These are phyloP conservation scores for Eulithis testata DNA, from an alignment of 2,888 invertebrate species.

Conservation along the genomic window DNA sequence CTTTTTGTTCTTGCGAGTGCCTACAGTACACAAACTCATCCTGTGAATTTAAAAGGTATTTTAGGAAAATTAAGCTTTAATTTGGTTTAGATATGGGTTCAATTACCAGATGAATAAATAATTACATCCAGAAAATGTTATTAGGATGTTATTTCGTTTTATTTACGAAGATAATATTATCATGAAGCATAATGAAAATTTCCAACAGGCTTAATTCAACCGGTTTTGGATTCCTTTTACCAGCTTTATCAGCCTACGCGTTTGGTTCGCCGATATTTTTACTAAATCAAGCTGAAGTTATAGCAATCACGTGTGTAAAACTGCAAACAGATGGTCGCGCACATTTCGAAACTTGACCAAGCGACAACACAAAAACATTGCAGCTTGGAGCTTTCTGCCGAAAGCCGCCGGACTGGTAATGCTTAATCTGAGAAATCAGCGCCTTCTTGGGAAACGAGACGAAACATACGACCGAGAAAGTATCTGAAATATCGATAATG, in stretches of 20 bases:
- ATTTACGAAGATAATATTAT: conserved; percentile 8
- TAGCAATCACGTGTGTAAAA: conserved; percentile 30
- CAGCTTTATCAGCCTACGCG: conserved; percentile 44
- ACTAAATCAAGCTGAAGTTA: conserved; percentile 34
- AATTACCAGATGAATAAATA: conserved; percentile 4
- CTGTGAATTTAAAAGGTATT: conserved; percentile 20
- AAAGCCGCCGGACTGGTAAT: conserved; percentile 74
- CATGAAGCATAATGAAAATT: conserved; percentile 20
- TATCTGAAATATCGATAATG: conserved; percentile 53
- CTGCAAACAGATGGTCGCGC: conserved; percentile 41
- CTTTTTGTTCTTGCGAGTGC: conserved; percentile 40
- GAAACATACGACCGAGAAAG: conserved; percentile 56
- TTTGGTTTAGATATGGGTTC: background rate
- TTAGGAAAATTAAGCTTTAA: conserved; percentile 9
- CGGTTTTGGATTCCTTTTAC: conserved; percentile 36
- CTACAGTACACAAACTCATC: conserved; percentile 26
- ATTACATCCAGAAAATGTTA: conserved; percentile 8
- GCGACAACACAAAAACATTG: conserved; percentile 61
- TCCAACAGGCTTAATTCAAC: conserved; percentile 25
- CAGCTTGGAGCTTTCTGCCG: conserved; percentile 59
- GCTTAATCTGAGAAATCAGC: conserved; percentile 73
- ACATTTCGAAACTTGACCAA: conserved; percentile 64
- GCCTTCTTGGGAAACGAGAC: conserved; percentile 67
- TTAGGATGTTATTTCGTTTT: conserved; percentile 17
- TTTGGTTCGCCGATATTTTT: conserved; percentile 50